These are phyloP conservation scores for Antitype chi DNA, from an alignment of 2,888 invertebrate genomes.

Conservation along the genomic window DNA sequence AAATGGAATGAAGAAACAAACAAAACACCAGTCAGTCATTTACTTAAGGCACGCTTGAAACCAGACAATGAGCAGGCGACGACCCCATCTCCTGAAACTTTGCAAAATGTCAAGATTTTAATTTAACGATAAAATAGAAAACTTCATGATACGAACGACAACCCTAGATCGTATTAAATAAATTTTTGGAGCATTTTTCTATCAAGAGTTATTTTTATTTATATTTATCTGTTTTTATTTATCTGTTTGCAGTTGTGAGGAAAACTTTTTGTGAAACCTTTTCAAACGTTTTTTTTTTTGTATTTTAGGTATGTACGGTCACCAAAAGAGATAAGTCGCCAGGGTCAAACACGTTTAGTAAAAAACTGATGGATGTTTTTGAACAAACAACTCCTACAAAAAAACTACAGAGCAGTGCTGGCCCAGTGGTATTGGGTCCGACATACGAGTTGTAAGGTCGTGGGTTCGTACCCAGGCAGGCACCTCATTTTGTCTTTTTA, in stretches of 20 bases:
- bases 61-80: constrained; percentile 32
- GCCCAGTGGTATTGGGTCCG: too few species aligned
- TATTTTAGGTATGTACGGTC: too few species aligned
- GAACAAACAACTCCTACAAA: too few species aligned
- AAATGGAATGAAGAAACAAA: constrained; percentile 24
- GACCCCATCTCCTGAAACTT: constrained; percentile 47
- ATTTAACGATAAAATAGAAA: constrained; percentile 51
- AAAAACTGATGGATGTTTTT: too few species aligned
- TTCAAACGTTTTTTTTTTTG: too few species aligned
- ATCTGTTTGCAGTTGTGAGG: not conserved
- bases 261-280: not conserved
- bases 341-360: too few species aligned
- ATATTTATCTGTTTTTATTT: not conserved
- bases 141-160: constrained; percentile 27
- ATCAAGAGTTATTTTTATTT: not conserved
- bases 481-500: too few species aligned
- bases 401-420: too few species aligned
- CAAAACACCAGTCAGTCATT: constrained; percentile 19
- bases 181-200: not conserved
- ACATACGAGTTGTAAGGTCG: too few species aligned
- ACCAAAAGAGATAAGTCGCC: too few species aligned
- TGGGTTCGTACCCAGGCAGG: too few species aligned
- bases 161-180: not conserved
- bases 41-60: constrained; percentile 19
- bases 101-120: constrained; percentile 56